phyloP scores from a whole-genome alignment of 2,113 vertebrate genomes.

The Seriola quinqueradiata region DNA sequence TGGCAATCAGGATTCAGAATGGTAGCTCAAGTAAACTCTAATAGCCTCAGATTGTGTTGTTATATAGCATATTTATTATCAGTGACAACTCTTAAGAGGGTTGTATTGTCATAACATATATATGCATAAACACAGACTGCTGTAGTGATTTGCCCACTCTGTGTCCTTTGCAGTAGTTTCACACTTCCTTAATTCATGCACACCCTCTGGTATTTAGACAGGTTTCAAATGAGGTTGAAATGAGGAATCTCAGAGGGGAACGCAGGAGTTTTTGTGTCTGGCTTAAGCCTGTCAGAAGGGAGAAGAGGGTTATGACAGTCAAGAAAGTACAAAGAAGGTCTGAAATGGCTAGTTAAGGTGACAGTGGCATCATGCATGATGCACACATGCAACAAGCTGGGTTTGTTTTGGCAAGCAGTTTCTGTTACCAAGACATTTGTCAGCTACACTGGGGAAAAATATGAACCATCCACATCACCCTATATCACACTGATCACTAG shows the following conservation, averaged over 20 bases:
- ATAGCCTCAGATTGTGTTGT: not conserved
- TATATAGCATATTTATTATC: not conserved
- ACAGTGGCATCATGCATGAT: slow-evolving; percentile 2
- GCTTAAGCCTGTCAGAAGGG: slow-evolving; percentile 24
- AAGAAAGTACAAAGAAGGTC: slow-evolving; percentile 39
- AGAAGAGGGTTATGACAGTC: slow-evolving; percentile 56
- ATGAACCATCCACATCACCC: not conserved
- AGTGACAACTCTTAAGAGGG: not conserved
- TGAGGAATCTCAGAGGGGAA: slow-evolving; percentile 58
- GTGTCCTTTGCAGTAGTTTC: slow-evolving; percentile 65
- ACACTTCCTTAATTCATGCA: slow-evolving; percentile 66
- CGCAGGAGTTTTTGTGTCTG: slow-evolving; percentile 10
- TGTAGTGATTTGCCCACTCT: not conserved
- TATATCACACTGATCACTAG: not conserved
- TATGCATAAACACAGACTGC: not conserved
- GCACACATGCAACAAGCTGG: not conserved
- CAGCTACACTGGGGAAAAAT: slow-evolving; percentile 26
- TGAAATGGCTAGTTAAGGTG: slow-evolving; percentile 51
- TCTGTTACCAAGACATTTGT: slow-evolving; percentile 34
- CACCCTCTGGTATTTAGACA: slow-evolving; percentile 62
- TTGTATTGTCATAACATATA: not conserved
- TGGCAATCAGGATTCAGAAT: not conserved
- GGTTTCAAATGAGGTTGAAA: slow-evolving; percentile 74
- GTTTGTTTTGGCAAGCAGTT: slow-evolving; percentile 40
- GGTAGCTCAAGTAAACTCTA: slow-evolving; percentile 2